Base-by-base conservation (phyloP, 2,888 invertebrate genomes). In the Linnaemya vulpina region DNA sequence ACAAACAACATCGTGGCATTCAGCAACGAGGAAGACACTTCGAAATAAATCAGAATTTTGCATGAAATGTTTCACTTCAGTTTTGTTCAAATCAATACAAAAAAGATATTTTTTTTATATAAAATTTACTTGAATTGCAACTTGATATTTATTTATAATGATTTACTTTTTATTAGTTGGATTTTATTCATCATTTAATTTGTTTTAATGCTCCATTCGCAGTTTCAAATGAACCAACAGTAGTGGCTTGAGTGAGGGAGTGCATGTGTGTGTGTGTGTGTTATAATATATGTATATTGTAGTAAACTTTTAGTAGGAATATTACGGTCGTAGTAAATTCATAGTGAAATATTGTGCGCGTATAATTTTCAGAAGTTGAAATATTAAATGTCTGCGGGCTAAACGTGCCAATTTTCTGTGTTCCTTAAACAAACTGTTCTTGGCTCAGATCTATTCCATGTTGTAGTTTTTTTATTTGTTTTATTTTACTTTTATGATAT, bases 311-410 rank as follows among this genome's bases (percentile, higher is more conserved):
- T 73, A 60, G 51, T 65, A 43, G n/a, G n/a, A 13, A 15, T 55
- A 62, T 65, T 43, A 40, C 38, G 49, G 20, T 68, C 25, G 25
- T 63, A 68, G 82, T 82, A 85, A 75, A 82, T 82, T 85, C 71
- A 71, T 82, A 82, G 85, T 75, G 79, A 82, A 79, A 75, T 82
- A 71, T 62, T 85, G 65, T 79, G 40, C 53, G 35, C 68, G 38
- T 62, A 68, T 85, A 79, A 63, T 82, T 60, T 71, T 51, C 65
- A 79, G 75, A 67, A 71, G 75, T 82, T 51, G 74, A 73, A 83
- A 71, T 83, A 82, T 85, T 74, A 82, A 75, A 85, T 85, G 67
- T 75, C 85, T 85, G 85, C 85, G 82, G 85, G 85, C 85, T 85
- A 85, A 85, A 85, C 85, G 85, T 85, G 85, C 78, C 74, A 74